A percentile compares a stretch with the other conserved stretches of the same genome.
Evolutionary conservation across 2,113 vertebrate genomes (phyloP).

Genomic region (Excalfactoria chinensis): DNA sequence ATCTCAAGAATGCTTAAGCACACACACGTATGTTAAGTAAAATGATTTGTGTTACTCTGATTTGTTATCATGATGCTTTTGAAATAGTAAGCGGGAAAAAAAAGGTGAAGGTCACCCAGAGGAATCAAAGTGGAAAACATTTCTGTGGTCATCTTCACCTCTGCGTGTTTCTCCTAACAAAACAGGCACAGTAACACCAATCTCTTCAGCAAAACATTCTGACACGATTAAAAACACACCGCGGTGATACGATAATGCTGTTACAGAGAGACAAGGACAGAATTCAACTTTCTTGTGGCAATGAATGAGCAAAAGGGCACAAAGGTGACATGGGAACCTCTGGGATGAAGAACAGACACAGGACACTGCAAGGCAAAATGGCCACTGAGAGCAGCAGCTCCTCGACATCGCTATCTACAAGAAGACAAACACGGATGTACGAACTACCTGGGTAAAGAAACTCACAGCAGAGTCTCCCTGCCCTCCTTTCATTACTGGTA

Average conservation of each 20-base stretch:
- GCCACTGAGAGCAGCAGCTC: conserved; percentile 18
- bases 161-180: conserved; percentile 27
- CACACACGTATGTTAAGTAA: background rate
- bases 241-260: background rate
- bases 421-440: conserved; percentile 10
- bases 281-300: background rate
- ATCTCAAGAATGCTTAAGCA: background rate
- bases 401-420: conserved; percentile 30
- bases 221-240: background rate
- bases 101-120: background rate
- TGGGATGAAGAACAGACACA: conserved; percentile 36
- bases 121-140: background rate
- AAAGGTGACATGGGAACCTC: conserved; percentile 11
- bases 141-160: background rate
- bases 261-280: background rate
- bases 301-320: background rate
- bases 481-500: conserved; percentile 63
- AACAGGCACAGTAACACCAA: background rate
- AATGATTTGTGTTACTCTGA: background rate
- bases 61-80: background rate
- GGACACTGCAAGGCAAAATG: conserved; percentile 29
- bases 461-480: conserved; percentile 66
- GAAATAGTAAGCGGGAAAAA: background rate
- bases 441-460: conserved; percentile 62
- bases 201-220: background rate